These are phyloP conservation scores for Ornithorhynchus anatinus DNA, from an alignment of 2,113 vertebrate genomes.

Conservation along the genomic window DNA sequence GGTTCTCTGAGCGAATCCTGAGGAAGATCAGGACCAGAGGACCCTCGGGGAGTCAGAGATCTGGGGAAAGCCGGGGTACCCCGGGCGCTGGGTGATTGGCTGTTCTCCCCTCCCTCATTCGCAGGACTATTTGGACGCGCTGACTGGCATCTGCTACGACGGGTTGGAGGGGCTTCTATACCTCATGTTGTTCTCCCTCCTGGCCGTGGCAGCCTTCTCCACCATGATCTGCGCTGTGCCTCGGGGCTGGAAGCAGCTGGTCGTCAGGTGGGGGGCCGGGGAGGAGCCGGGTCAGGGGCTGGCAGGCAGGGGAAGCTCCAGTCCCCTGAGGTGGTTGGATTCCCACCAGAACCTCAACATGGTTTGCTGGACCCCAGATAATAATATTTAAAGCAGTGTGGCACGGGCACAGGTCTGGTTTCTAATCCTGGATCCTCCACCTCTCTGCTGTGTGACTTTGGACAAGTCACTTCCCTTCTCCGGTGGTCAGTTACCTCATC, in stretches of 20 bases:
- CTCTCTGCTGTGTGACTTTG: no score
- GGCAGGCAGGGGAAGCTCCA: neutral
- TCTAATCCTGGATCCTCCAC: no score
- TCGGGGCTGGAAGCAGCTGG: constrained; percentile 80
- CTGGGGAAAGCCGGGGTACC: neutral
- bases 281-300: neutral
- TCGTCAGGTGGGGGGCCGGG: constrained; percentile 71
- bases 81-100: rapidly evolving
- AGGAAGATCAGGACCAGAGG: neutral
- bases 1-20: neutral
- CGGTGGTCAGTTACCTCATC: no score
- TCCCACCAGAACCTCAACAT: no score
- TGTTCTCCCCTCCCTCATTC: rapidly evolving
- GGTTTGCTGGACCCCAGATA: no score
- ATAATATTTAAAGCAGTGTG: no score
- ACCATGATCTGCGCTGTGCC: constrained; percentile 84
- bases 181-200: constrained; percentile 88
- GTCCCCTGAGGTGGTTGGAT: neutral
- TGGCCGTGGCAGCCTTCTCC: constrained; percentile 86
- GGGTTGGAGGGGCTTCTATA: constrained; percentile 92
- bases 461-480: no score
- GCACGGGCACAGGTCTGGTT: no score
- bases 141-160: constrained; percentile 91
- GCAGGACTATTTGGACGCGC: constrained; percentile 93
- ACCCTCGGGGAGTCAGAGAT: neutral